Base-by-base conservation (phyloP, 2,113 vertebrate species). In the Odocoileus hemionus region DNA sequence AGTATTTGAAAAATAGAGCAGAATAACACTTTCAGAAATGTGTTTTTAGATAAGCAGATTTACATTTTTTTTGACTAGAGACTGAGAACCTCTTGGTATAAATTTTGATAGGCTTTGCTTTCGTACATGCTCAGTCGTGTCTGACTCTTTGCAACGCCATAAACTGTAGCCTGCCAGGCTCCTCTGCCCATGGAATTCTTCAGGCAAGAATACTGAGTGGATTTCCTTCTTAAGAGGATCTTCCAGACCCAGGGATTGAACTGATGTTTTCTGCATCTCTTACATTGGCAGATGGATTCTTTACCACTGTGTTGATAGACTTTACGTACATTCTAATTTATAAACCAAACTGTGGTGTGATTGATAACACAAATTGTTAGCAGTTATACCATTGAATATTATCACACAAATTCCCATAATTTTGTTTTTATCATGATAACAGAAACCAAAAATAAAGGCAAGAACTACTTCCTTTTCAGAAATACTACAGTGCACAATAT, bases 351-450 rank as follows among this genome's bases (percentile, higher is more conserved):
- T 92, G 2, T 95, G 11, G 2, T 60, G 5, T 80, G 13, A 76
- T 90, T 97, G 80, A 85, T 87, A 87, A 78, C 13, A 58, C 12
- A 76, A 11, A 94, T 61, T 95, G 11, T 95, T 95, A 76, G 80
- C 36, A 78, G 19, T 86, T 93, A 86, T 52, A 39, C 16, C 39
- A 36, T 33, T 91, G 67, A 91, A 45, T 91, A 30, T 86, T 67
- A 88, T 28, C 47, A 88, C 58, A 21, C 26, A 88, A 85, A 93
- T 84, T 95, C 50, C 17, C 19, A 52, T 52, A 79, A 1, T 25
- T 94, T 36, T 94, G 1, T 95, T 95, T 58, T 89, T 91, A 58
- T 94, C 67, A 60, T 21, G 88, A 8, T 84, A 78, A 47, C 70
- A 16, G 17, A 86, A 96, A 86, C 19, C 61, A 85, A 39, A 93